These are phyloP conservation scores for Mellilla xanthometata DNA, from an alignment of 2,888 invertebrate species.

Conservation along the genomic window DNA sequence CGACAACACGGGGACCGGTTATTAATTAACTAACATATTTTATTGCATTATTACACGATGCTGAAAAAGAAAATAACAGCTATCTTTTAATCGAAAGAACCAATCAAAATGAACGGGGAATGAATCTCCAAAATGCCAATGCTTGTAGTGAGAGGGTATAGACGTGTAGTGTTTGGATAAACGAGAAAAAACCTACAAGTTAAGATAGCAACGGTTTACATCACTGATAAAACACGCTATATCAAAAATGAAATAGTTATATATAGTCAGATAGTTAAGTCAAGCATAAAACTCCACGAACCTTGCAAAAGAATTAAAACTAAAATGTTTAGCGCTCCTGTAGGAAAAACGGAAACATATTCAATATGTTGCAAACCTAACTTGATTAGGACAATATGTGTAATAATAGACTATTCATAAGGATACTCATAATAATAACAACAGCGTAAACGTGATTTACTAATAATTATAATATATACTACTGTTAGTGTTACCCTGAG, in stretches of 20 bases:
- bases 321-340: conserved; percentile 34
- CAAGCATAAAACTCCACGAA: neutral
- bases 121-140: conserved; percentile 16
- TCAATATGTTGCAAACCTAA: conserved; percentile 9
- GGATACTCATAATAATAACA: neutral
- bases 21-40: conserved; percentile 48
- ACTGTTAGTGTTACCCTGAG: no score
- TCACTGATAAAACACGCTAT: conserved; percentile 40
- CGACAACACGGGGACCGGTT: conserved; percentile 65
- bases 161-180: conserved; percentile 37
- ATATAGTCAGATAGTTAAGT: conserved; percentile 12
- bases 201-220: conserved; percentile 41
- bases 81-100: neutral
- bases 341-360: conserved; percentile 44
- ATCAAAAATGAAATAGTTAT: no score
- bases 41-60: conserved; percentile 19
- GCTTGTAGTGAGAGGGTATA: conserved; percentile 28
- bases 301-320: neutral
- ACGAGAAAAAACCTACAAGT: conserved; percentile 41
- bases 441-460: no score
- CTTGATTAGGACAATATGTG: conserved; percentile 10
- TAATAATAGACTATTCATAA: conserved; percentile 7
- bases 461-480: no score
- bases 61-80: neutral
- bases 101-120: conserved; percentile 4